Conservation (phyloP, 2,797 vertebrate genomes). For the Aphelocoma californica region DNA sequence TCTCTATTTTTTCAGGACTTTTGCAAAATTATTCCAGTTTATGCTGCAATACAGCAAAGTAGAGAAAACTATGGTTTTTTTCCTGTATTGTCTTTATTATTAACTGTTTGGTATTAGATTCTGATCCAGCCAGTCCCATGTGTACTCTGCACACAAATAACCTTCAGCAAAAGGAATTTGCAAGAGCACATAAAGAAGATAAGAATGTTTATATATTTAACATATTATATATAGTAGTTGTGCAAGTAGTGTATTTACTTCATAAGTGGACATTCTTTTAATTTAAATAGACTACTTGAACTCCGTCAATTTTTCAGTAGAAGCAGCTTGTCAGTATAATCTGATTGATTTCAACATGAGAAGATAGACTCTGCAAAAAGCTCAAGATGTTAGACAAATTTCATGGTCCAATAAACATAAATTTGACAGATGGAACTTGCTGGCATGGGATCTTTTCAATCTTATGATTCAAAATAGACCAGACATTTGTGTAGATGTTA, state of each 20-base stretch:
- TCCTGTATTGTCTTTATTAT: too few species aligned
- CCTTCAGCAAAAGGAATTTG: neutral
- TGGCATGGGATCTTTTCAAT: neutral
- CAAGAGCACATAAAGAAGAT: neutral
- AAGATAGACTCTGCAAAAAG: neutral
- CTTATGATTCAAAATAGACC: neutral
- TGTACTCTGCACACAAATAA: neutral
- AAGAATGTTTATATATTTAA: neutral
- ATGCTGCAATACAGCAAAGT: neutral
- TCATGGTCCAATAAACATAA: neutral
- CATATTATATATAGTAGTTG: neutral
- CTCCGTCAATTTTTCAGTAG: neutral
- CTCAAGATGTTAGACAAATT: slow-evolving; percentile 12
- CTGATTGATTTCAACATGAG: neutral
- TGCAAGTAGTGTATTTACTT: neutral
- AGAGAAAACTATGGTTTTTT: neutral
- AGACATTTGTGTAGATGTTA: neutral
- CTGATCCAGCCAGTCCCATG: neutral
- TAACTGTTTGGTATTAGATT: neutral
- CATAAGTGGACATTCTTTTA: neutral
- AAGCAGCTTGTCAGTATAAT: neutral
- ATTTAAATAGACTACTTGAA: neutral
- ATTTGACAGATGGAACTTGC: slow-evolving; percentile 27
- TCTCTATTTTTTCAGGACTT: neutral
- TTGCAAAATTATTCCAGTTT: neutral